Evolutionary conservation across 2,797 vertebrate species (phyloP).

Genomic region (Neostethus bicornis): DNA sequence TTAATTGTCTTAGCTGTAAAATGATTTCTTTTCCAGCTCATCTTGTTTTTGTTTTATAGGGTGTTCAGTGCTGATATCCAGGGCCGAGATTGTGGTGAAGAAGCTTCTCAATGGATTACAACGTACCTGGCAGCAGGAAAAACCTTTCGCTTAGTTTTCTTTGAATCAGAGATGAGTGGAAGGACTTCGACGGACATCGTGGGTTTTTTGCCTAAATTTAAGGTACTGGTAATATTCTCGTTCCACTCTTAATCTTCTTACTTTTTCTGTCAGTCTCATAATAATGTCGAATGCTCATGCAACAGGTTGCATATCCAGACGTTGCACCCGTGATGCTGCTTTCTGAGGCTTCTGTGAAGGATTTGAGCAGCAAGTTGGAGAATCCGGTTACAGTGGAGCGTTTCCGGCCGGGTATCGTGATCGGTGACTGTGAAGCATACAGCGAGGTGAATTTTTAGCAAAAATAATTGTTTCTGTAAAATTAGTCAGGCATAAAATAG

Average conservation of each 20-base stretch:
- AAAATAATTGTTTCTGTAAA: too few relatives aligned
- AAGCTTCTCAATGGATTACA: slow-evolving; percentile 87
- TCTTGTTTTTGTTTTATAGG: slow-evolving; percentile 75
- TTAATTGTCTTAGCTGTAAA: too few relatives aligned
- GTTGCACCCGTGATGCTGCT: slow-evolving; percentile 86
- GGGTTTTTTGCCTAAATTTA: slow-evolving; percentile 59
- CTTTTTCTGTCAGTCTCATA: too few relatives aligned
- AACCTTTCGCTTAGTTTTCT: slow-evolving; percentile 87
- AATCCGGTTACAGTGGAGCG: slow-evolving; percentile 80
- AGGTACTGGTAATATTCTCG: slow-evolving; percentile 75
- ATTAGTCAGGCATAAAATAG: not conserved
- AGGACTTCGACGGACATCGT: slow-evolving; percentile 65
- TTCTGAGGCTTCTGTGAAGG: slow-evolving; percentile 87
- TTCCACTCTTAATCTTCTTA: not conserved
- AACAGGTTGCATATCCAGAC: slow-evolving; percentile 88
- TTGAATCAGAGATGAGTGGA: slow-evolving; percentile 83
- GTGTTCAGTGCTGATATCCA: slow-evolving; percentile 85
- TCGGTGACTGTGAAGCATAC: slow-evolving; percentile 85
- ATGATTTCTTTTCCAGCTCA: not conserved
- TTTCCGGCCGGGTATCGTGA: slow-evolving; percentile 91
- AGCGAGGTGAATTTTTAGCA: slow-evolving; percentile 87
- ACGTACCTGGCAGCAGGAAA: slow-evolving; percentile 79
- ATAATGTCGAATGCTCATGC: not conserved
- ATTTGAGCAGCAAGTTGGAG: slow-evolving; percentile 85
- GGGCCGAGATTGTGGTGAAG: slow-evolving; percentile 91